Conservation (phyloP, 2,113 vertebrate species). For the Chiloscyllium plagiosum region DNA sequence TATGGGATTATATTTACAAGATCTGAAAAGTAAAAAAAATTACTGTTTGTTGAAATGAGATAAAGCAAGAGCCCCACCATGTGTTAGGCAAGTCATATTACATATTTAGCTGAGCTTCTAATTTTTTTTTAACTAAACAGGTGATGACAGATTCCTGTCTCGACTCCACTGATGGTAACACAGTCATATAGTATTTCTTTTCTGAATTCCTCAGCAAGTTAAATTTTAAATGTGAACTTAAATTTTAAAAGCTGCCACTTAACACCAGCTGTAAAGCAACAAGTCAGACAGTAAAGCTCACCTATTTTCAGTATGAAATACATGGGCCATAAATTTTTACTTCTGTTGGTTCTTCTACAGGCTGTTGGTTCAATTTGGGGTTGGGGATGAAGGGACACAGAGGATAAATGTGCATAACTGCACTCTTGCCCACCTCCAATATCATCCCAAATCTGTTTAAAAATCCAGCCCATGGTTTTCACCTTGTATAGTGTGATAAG, state of each 20-base stretch:
- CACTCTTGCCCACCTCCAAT: neutral
- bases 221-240: neutral
- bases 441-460: neutral
- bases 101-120: neutral
- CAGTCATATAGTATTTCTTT: neutral
- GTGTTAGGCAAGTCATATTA: conserved; percentile 8
- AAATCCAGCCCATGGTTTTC: neutral
- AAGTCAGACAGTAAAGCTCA: neutral
- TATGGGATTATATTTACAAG: neutral
- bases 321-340: neutral
- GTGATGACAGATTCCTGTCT: neutral
- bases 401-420: neutral
- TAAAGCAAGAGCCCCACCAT: neutral
- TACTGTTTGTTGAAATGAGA: no score
- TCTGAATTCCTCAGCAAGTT: neutral
- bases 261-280: neutral
- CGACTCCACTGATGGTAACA: neutral
- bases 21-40: neutral
- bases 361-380: neutral
- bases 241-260: neutral
- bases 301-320: neutral
- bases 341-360: neutral
- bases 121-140: neutral
- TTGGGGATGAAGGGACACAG: no score
- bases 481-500: neutral